Evolutionary conservation across 2,113 vertebrate species (phyloP), one percentile per base, ranked within the genome.

Genomic region (Dipodomys merriami): DNA sequence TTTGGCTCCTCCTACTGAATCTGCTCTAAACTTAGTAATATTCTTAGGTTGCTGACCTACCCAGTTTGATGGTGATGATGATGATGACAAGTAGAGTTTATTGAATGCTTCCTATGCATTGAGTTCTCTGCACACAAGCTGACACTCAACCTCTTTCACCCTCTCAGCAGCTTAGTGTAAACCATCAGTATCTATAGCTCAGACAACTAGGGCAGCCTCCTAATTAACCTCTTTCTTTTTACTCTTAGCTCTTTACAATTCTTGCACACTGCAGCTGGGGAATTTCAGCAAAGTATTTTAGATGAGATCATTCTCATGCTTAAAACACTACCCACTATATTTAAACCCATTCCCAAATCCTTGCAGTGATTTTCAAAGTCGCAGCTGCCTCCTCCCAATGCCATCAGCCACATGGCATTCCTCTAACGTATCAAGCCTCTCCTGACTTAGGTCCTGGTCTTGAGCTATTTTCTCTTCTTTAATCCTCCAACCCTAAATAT

Each of bases 1-100:
- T 39, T 85, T 84, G 29, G 13, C 15, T 91, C 19, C 39, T 72
- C 27, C 57, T 78, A 69, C 16, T 53, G 72, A 67, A 65, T 90
- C 93, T 93, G 4, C n/a, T 85, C 73, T 92, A 72, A 89, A 68
- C 33, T 65, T 5, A 82, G 18, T 60, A 84, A 89, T 72, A 91
- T 69, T 83, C 67, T 82, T 86, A 81, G 82, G 83, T 27, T 7
- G 27, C 46, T 82, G 83, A 23, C 35, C 83, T 22, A 65, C 13
- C 13, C 4, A 57, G 53, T 57, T 57, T 57, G 15, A 68, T 44
- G 44, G 15, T 57, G 33, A 77, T 29, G 22, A 88, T 44, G 46
- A 65, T 18, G 15, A 68, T 44, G 44, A 49, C 18, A 18, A 53
- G 8, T 18, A 44, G 27, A 19, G 10, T 16, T 77, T 27, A 53